Conservation (phyloP, 2,888 invertebrate species). For the Drosophila algonquin region DNA sequence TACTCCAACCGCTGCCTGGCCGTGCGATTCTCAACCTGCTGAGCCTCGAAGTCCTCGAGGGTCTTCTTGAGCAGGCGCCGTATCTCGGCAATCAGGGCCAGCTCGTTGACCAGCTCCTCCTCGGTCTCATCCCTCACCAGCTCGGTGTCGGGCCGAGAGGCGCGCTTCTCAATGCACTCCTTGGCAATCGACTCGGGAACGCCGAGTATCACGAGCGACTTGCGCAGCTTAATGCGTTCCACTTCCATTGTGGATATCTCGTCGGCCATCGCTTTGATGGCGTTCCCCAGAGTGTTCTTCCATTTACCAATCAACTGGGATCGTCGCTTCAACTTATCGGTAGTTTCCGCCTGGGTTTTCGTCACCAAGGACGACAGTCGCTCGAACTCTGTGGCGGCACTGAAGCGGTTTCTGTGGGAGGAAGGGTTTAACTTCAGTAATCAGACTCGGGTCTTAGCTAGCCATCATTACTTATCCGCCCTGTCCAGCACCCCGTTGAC, state of each 20-base stretch:
- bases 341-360: conserved; percentile 88
- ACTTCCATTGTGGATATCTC: conserved; percentile 89
- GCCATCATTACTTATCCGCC: conserved; percentile 84
- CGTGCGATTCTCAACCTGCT: conserved; percentile 90
- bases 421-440: neutral
- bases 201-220: conserved; percentile 88
- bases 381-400: conserved; percentile 87
- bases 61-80: conserved; percentile 87
- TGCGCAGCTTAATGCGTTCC: conserved; percentile 88
- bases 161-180: conserved; percentile 90
- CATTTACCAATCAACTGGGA: conserved; percentile 89
- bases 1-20: conserved; percentile 93
- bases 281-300: conserved; percentile 90
- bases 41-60: conserved; percentile 88
- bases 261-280: conserved; percentile 88
- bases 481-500: conserved; percentile 84
- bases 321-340: conserved; percentile 87
- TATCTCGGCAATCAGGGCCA: conserved; percentile 89
- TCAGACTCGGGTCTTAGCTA: accelerated
- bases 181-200: conserved; percentile 90
- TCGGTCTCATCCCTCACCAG: conserved; percentile 90
- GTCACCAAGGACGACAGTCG: conserved; percentile 88
- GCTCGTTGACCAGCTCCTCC: conserved; percentile 90
- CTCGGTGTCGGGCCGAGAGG: conserved; percentile 89
- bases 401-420: conserved; percentile 85